Conservation (phyloP, 37 sponge, comb jelly and placozoan genomes). For the Ephydatia muelleri region DNA sequence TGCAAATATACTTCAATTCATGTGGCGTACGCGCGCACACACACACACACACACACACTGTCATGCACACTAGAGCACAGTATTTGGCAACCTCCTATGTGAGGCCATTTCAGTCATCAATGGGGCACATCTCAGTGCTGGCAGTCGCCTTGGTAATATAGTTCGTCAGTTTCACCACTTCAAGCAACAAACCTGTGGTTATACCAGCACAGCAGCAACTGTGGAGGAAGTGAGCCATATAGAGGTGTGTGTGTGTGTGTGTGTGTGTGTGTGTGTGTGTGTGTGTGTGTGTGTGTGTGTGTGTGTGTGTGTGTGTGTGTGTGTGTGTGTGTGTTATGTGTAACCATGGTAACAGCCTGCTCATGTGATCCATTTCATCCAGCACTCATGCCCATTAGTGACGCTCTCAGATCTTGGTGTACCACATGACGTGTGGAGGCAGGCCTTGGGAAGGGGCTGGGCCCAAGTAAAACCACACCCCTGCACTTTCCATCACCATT, state of each 20-base stretch:
- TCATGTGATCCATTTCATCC: constrained; percentile 4
- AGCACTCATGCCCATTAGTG: too few relatives aligned
- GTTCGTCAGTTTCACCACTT: constrained; percentile 7
- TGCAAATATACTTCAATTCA: too few relatives aligned
- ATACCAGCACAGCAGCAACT: not conserved
- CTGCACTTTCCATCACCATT: not conserved
- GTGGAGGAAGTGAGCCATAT: not conserved
- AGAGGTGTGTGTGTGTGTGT: not conserved
- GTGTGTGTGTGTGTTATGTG: not conserved
- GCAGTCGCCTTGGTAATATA: constrained; percentile 24
- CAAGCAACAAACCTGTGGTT: not conserved
- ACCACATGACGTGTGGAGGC: too few relatives aligned
- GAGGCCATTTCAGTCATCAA: constrained; percentile 52
- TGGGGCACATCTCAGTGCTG: constrained; percentile 42
- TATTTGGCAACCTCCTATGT: constrained; percentile 17
- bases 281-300: not conserved
- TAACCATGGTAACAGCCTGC: not conserved
- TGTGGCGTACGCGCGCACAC: too few relatives aligned
- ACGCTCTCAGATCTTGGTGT: too few relatives aligned
- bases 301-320: constrained; percentile 5
- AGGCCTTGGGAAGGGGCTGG: too few relatives aligned
- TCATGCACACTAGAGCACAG: not conserved
- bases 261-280: not conserved
- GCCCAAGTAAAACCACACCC: not conserved
- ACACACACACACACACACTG: too few relatives aligned